Evolutionary conservation across 2,113 vertebrate genomes (phyloP).

Genomic region (Gallinago paraguaiae): DNA sequence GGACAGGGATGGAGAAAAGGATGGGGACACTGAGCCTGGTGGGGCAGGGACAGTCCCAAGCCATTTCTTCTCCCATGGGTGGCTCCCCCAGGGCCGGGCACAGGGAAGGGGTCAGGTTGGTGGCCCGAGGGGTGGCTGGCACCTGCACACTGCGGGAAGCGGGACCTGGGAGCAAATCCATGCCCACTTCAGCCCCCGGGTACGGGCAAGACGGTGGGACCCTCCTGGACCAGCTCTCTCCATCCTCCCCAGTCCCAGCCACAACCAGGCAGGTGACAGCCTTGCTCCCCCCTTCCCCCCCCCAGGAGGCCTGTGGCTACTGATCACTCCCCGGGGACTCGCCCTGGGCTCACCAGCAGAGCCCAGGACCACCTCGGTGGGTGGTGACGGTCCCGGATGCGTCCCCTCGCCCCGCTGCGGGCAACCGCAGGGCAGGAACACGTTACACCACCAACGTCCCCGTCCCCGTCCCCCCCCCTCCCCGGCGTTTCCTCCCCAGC

Average conservation of each 20-base stretch:
- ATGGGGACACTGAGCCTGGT: not conserved
- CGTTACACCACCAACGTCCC: not conserved
- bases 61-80: not conserved
- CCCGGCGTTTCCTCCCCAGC: not conserved
- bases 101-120: not conserved
- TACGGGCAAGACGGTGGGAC: not conserved
- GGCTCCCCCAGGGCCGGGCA: not conserved
- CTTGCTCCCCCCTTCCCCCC: accelerated
- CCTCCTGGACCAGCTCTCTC: not conserved
- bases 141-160: accelerated
- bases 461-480: not conserved
- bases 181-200: accelerated
- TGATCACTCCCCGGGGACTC: accelerated
- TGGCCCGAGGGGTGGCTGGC: not conserved
- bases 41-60: not conserved
- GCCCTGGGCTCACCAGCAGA: accelerated
- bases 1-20: not conserved
- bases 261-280: not conserved
- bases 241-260: not conserved
- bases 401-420: not conserved
- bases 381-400: not conserved
- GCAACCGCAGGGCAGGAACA: conserved; percentile 15
- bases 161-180: not conserved
- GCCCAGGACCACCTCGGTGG: not conserved
- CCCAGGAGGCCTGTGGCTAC: accelerated